A percentile compares a stretch with the other conserved stretches of the same genome.
Evolutionary conservation across 2,113 vertebrate genomes (phyloP).

Genomic region (Okapia johnstoni): DNA sequence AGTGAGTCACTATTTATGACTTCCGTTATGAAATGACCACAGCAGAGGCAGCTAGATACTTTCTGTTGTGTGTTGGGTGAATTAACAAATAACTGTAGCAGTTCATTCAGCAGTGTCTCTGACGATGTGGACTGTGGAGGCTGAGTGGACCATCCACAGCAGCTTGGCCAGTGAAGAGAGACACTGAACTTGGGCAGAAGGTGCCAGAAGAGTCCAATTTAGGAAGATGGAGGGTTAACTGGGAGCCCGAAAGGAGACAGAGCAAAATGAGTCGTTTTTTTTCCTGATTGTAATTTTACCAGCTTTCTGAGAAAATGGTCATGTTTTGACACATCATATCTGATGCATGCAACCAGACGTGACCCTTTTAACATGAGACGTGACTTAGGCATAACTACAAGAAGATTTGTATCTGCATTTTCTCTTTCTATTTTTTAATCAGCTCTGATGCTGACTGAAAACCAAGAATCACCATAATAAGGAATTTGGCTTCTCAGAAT

Average conservation of each 20-base stretch:
- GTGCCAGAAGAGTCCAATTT: not conserved
- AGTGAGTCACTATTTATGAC: not conserved
- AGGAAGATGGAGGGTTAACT: not conserved
- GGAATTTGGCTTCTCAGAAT: not conserved
- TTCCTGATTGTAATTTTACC: constrained; percentile 47
- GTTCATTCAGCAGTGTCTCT: not conserved
- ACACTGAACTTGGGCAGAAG: not conserved
- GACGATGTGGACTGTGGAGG: not conserved
- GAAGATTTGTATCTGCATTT: constrained; percentile 80
- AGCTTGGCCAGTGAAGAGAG: not conserved
- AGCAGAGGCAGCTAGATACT: not conserved
- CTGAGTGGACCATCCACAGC: rapidly evolving
- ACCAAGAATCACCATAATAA: not conserved
- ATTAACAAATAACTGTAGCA: not conserved
- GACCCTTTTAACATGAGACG: constrained; percentile 14
- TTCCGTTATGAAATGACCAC: not conserved
- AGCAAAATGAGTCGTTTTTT: not conserved
- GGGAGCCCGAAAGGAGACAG: not conserved
- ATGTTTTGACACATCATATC: not conserved
- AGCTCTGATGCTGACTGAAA: not conserved
- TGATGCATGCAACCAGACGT: constrained; percentile 76
- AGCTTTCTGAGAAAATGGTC: constrained; percentile 81
- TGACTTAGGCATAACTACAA: constrained; percentile 32
- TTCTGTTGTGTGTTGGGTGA: not conserved
- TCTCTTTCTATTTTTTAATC: constrained; percentile 60